Evolutionary conservation across 1,140 invertebrate species (phyloP).

Genomic region (Aphelenchoides fujianensis): DNA sequence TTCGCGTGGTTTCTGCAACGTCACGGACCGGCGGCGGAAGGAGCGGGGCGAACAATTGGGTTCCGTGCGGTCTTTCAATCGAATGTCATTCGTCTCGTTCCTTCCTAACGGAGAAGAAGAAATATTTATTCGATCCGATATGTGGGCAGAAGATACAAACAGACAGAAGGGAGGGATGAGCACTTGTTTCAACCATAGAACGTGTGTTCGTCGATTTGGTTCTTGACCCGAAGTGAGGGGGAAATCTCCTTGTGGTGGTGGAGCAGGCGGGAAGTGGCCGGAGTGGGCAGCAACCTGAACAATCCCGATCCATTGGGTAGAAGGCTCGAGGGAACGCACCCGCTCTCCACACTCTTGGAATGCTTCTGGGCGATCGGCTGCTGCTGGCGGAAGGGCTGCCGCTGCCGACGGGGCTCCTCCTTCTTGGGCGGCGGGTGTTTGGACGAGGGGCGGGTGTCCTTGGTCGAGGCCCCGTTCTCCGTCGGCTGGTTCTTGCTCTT

Average conservation of each 20-base stretch:
- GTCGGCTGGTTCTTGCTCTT: slow-evolving; percentile 25
- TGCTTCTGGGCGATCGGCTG: not conserved
- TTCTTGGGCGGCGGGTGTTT: slow-evolving; percentile 19
- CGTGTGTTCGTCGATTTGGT: slow-evolving; percentile 22
- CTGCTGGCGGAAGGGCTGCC: slow-evolving; percentile 34
- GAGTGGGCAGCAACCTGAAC: slow-evolving; percentile 19
- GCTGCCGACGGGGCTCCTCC: slow-evolving; percentile 7
- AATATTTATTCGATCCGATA: too few relatives aligned
- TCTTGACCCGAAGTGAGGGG: slow-evolving; percentile 6
- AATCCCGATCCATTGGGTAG: not conserved
- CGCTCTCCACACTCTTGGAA: slow-evolving; percentile 11
- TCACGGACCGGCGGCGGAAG: too few relatives aligned
- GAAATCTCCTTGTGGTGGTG: slow-evolving; percentile 23
- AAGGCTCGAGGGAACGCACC: not conserved
- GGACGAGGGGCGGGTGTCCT: slow-evolving; percentile 21
- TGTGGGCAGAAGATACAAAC: too few relatives aligned
- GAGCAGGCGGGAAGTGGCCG: slow-evolving; percentile 17
- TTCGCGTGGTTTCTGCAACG: too few relatives aligned
- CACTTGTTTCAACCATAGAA: slow-evolving; percentile 31
- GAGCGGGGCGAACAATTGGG: too few relatives aligned
- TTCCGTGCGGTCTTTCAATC: too few relatives aligned
- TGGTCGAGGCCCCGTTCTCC: slow-evolving; percentile 17
- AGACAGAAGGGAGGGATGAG: too few relatives aligned
- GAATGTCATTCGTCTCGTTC: too few relatives aligned
- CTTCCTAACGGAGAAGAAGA: too few relatives aligned